Percentiles rank a stretch among this genome's conserved stretches.
phyloP scores from a whole-genome alignment of 2,888 invertebrate genomes.

The Cryptocheilus praepositus region DNA sequence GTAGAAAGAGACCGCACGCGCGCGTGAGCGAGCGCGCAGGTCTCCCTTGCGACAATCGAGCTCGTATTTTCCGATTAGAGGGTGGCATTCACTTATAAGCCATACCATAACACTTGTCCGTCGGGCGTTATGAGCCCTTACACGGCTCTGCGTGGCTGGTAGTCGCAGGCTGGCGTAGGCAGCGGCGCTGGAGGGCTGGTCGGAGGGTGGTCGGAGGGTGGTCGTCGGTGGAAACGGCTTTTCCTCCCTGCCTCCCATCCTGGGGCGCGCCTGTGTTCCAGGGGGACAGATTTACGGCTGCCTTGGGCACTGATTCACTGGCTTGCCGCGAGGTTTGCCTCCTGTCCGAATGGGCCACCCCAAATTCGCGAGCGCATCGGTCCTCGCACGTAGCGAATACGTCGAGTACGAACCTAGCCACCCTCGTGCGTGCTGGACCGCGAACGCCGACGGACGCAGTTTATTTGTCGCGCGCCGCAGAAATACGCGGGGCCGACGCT shows the following conservation, averaged over 20 bases:
- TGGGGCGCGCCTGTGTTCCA: constrained; percentile 51
- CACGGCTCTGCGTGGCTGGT: constrained; percentile 1
- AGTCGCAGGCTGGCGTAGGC: too few species aligned
- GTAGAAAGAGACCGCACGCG: neutral
- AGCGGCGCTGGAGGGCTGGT: constrained; percentile 17
- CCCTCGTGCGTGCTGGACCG: constrained; percentile 2
- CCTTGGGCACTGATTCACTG: constrained; percentile 75
- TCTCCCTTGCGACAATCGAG: constrained; percentile 69
- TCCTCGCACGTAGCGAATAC: neutral
- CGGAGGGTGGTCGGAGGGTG: constrained; percentile 39
- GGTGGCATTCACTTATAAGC: constrained; percentile 75
- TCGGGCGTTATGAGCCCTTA: constrained; percentile 69
- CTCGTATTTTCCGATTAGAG: constrained; percentile 75
- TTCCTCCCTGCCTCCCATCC: constrained; percentile 41
- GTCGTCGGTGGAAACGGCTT: constrained; percentile 21
- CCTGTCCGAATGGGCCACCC: constrained; percentile 49
- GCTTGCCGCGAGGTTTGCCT: constrained; percentile 53
- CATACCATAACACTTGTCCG: constrained; percentile 74
- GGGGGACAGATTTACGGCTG: constrained; percentile 73
- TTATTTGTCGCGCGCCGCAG: too few species aligned
- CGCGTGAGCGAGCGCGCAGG: constrained; percentile 21
- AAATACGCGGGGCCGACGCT: too few species aligned
- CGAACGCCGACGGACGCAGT: neutral
- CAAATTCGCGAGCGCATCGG: constrained; percentile 8
- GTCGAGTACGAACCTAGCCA: neutral